Evolutionary conservation across 2,888 invertebrate species (phyloP), one percentile per base, ranked within the genome.

Genomic region (Monopis laevigella): DNA sequence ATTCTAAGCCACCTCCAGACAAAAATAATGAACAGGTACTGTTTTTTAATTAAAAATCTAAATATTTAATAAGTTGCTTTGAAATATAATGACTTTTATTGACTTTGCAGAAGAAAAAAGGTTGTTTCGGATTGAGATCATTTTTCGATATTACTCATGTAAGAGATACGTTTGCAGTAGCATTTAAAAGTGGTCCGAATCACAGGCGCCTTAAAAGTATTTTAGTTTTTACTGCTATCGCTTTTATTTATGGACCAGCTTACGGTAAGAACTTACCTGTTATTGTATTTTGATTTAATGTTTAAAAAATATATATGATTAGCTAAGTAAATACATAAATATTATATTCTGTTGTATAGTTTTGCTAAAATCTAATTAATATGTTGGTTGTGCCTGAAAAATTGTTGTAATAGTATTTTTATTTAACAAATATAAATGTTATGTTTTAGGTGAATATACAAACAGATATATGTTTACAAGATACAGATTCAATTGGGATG

Each of bases 101-200:
- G 17, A 18, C 10, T 11, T 10, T 12, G 7, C 21, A 32, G 32
- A 32, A 34, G 3, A 8, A 36, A 34, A 26, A 36, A 35, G 26
- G 41, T n/a, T n/a, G n/a, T n/a, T n/a, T n/a, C n/a, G n/a, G n/a
- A n/a, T n/a, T 75, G 2, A 74, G 64, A 60, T 62, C 66, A 44
- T 82, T 85, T 55, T 84, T 84, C 52, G 70, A 84, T 55, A 51
- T 78, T 17, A 67, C 69, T 51, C 82, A 83, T 51, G 75, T 84
- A 16, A 71, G 62, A 44, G 77, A 83, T 38, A 82, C 84, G 1
- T 53, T 83, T 3, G 59, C 63, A 35, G 77, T 84, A 1, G 80
- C 78, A 35, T 82, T 84, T 56, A 83, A 77, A 62, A 69, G 62
- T 14, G 77, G 75, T 44, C 73, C 75, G 24, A 67, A 74, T 49